Percentiles rank a stretch among this genome's conserved stretches.
phyloP scores from a whole-genome alignment of 2,113 vertebrate species.

The Macquaria australasica region DNA sequence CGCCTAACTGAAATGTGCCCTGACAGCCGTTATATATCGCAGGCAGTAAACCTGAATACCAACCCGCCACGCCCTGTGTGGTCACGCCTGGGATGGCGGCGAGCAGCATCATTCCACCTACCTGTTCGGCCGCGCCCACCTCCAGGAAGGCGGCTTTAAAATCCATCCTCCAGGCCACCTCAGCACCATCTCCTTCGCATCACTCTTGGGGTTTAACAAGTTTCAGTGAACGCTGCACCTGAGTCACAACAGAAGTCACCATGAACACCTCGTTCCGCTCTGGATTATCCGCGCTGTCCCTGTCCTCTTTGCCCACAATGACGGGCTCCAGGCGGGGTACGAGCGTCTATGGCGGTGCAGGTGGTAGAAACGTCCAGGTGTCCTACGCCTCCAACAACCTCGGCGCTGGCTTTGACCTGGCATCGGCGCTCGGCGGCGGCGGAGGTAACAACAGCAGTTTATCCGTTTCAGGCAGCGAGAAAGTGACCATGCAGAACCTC shows the following conservation, averaged over 20 bases:
- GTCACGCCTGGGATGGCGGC: slow-evolving; percentile 47
- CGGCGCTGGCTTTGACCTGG: slow-evolving; percentile 62
- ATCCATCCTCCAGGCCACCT: neutral
- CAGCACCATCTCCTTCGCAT: slow-evolving; percentile 32
- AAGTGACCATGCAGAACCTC: slow-evolving; percentile 86
- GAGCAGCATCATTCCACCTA: slow-evolving; percentile 30
- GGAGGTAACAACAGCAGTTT: neutral
- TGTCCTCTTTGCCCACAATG: neutral
- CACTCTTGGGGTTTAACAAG: neutral
- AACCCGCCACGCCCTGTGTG: slow-evolving; percentile 35
- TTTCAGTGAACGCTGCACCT: neutral
- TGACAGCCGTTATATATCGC: neutral
- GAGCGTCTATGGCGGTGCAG: slow-evolving; percentile 78
- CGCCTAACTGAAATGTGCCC: neutral
- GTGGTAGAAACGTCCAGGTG: slow-evolving; percentile 47
- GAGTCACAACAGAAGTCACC: neutral
- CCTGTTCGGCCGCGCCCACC: slow-evolving; percentile 56
- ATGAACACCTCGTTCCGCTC: slow-evolving; percentile 22
- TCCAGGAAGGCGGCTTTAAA: slow-evolving; percentile 55
- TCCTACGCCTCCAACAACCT: slow-evolving; percentile 65
- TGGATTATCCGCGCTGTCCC: slow-evolving; percentile 27
- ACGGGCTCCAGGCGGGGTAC: neutral
- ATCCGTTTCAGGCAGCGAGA: slow-evolving; percentile 50
- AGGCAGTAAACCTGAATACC: slow-evolving; percentile 3
- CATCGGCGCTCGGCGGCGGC: neutral